A percentile compares a stretch with the other conserved stretches of the same genome.
These are phyloP conservation scores for Echinarachnius parma DNA, from an alignment of 53 echinoderm and acorn worm genomes.

Conservation along the genomic window DNA sequence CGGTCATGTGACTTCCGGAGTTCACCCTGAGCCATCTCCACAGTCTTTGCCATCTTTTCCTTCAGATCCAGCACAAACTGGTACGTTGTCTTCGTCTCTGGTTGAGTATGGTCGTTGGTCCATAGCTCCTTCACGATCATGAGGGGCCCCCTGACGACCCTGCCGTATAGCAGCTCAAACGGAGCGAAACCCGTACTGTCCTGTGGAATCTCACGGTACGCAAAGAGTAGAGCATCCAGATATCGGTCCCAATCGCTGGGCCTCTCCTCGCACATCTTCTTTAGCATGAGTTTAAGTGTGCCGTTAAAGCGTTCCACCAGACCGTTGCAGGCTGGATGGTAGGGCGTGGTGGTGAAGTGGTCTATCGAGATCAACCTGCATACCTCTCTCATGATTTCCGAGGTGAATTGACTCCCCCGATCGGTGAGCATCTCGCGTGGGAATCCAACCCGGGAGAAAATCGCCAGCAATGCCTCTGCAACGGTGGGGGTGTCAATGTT, in stretches of 20 bases:
- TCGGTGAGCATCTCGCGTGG: slow-evolving; percentile 27
- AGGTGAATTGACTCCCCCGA: slow-evolving; percentile 43
- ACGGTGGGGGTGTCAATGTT: slow-evolving; percentile 35
- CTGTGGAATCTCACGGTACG: slow-evolving; percentile 64
- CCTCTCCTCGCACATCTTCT: slow-evolving; percentile 42
- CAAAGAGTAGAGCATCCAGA: slow-evolving; percentile 59
- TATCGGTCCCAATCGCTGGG: slow-evolving; percentile 70
- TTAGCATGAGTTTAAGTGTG: too few relatives aligned
- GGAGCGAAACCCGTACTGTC: slow-evolving; percentile 58
- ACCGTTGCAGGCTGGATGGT: slow-evolving; percentile 35
- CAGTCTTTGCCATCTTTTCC: slow-evolving; percentile 46
- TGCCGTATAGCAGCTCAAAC: slow-evolving; percentile 61
- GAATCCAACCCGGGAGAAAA: slow-evolving; percentile 23
- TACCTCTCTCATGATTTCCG: too few relatives aligned
- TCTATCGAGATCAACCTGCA: too few relatives aligned
- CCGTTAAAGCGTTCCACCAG: slow-evolving; percentile 51
- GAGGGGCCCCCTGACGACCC: slow-evolving; percentile 62
- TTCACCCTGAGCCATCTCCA: slow-evolving; percentile 42
- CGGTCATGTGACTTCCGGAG: slow-evolving; percentile 47
- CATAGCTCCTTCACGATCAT: slow-evolving; percentile 58
- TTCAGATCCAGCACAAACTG: slow-evolving; percentile 60
- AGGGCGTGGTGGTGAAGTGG: slow-evolving; percentile 37
- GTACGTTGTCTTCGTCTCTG: slow-evolving; percentile 61
- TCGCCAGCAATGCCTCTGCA: slow-evolving; percentile 36
- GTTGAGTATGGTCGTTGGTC: slow-evolving; percentile 17